Conservation (phyloP, 2,113 vertebrate species). For the Origma solitaria region DNA sequence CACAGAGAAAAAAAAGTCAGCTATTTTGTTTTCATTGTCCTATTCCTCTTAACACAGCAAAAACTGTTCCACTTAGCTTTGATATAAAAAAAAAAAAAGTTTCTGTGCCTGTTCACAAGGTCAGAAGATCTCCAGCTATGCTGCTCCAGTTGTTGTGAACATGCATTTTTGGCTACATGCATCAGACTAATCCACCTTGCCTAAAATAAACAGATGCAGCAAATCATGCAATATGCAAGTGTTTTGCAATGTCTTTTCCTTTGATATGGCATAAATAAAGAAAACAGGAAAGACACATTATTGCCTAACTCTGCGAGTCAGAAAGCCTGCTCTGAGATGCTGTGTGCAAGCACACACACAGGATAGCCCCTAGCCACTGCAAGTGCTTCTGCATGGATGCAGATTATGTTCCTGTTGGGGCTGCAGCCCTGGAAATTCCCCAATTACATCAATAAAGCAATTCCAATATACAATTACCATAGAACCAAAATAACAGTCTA, state of each 20-base stretch:
- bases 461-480: background rate
- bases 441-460: background rate
- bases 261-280: background rate
- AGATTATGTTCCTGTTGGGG: accelerated
- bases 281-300: background rate
- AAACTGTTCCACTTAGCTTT: background rate
- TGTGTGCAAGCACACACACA: background rate
- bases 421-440: background rate
- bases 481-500: background rate
- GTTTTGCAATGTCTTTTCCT: background rate
- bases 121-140: background rate
- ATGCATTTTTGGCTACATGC: background rate
- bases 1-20: background rate
- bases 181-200: background rate
- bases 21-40: background rate
- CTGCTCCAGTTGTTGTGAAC: background rate
- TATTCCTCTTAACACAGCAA: background rate
- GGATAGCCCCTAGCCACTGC: background rate
- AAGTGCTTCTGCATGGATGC: background rate
- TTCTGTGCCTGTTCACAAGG: background rate
- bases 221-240: background rate
- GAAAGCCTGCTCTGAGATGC: background rate
- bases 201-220: background rate
- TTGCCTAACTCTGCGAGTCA: background rate
- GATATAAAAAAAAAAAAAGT: background rate